Conservation (phyloP, 2,797 vertebrate species). For the Lagodon rhomboides region DNA sequence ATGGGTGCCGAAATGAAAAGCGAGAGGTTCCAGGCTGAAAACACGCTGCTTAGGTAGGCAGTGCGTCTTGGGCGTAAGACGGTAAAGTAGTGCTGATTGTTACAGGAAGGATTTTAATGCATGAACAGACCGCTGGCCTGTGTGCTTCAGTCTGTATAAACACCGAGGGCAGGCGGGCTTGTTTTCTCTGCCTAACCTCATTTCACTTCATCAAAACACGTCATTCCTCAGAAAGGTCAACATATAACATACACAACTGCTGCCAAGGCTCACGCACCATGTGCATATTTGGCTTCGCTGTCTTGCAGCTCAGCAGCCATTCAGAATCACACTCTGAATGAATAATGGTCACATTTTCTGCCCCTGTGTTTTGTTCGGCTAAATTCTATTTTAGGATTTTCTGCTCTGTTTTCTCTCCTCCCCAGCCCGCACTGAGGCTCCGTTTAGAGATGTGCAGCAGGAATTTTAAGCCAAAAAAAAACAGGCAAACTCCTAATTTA, state of each 20-base stretch:
- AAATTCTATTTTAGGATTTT: conserved; percentile 22
- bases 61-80: too few species aligned
- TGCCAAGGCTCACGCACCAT: conserved; percentile 1
- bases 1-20: too few species aligned
- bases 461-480: conserved; percentile 28
- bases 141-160: conserved; percentile 7
- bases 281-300: conserved; percentile 2
- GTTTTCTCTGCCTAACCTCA: conserved; percentile 23
- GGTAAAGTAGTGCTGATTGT: not conserved
- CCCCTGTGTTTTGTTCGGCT: conserved; percentile 23
- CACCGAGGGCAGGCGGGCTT: not conserved
- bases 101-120: not conserved
- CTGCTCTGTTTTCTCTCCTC: conserved; percentile 1
- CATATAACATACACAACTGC: conserved; percentile 1
- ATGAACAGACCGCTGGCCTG: not conserved
- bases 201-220: conserved; percentile 26
- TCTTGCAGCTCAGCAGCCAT: conserved; percentile 7
- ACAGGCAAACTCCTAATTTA: conserved; percentile 26
- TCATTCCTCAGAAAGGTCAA: conserved; percentile 24
- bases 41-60: too few species aligned
- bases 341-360: conserved; percentile 28
- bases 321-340: conserved; percentile 8
- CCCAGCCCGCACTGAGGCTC: not conserved
- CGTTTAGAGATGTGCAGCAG: conserved; percentile 10
- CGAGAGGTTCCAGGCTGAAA: too few species aligned